These are phyloP conservation scores for Ophion costatus DNA, from an alignment of 2,888 invertebrate species.

Conservation along the genomic window DNA sequence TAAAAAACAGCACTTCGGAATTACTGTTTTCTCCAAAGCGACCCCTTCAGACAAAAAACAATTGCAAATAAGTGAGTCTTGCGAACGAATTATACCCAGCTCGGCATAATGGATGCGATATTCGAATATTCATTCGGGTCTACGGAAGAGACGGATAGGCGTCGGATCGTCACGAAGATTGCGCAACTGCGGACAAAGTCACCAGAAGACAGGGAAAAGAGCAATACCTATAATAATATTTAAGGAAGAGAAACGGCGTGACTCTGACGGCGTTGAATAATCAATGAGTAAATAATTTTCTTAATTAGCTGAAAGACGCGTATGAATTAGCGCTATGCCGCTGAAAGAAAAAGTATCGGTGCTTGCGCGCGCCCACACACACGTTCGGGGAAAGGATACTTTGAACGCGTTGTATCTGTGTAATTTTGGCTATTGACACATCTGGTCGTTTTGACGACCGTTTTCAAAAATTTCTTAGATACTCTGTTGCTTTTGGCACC, in stretches of 20 bases:
- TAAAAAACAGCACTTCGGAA: no score
- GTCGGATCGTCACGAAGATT: slow-evolving; percentile 25
- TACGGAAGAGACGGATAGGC: slow-evolving; percentile 3
- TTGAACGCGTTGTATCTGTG: background rate
- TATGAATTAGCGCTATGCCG: slow-evolving; percentile 53
- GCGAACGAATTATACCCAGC: no score
- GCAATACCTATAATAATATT: slow-evolving; percentile 3
- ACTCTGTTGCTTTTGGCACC: no score
- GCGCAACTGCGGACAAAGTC: slow-evolving; percentile 39
- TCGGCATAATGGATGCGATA: background rate
- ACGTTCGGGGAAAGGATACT: background rate
- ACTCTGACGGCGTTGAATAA: slow-evolving; percentile 14
- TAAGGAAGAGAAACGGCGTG: slow-evolving; percentile 9
- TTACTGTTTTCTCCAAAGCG: no score
- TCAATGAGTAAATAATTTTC: slow-evolving; percentile 54
- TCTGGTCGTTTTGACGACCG: no score
- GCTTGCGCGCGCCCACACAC: background rate
- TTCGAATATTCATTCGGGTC: slow-evolving; percentile 9
- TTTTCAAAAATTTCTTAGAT: no score
- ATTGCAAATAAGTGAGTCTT: background rate
- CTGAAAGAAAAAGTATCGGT: slow-evolving; percentile 59
- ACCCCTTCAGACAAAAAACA: background rate
- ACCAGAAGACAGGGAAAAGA: background rate
- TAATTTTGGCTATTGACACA: background rate
- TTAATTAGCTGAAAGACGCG: slow-evolving; percentile 44